Evolutionary conservation across 1,140 invertebrate species (phyloP).

Genomic region (Luehdorfia chinensis): DNA sequence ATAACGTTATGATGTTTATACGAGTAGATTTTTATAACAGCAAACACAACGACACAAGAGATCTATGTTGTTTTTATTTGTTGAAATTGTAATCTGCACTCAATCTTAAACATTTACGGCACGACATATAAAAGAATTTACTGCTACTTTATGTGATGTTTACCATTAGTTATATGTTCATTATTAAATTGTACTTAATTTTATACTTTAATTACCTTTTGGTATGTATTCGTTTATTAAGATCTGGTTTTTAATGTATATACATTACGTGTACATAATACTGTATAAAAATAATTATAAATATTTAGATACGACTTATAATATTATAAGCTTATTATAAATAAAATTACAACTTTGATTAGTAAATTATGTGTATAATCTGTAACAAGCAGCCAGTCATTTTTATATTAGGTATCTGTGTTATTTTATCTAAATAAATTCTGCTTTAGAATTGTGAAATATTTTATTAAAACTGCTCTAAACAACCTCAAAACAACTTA

Average conservation of each 20-base stretch:
- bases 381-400: constrained; percentile 13
- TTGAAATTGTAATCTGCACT: constrained; percentile 13
- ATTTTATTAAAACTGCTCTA: neutral
- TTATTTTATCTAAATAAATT: neutral
- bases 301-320: constrained; percentile 28
- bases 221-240: constrained; percentile 27
- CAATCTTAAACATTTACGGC: constrained; percentile 7
- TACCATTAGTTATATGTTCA: constrained; percentile 55
- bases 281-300: constrained; percentile 48
- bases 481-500: neutral
- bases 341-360: constrained; percentile 19
- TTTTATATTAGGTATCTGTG: constrained; percentile 13
- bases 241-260: constrained; percentile 52
- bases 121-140: constrained; percentile 17
- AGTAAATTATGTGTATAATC: constrained; percentile 13
- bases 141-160: constrained; percentile 46
- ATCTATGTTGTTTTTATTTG: too few species aligned
- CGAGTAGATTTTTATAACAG: too few species aligned
- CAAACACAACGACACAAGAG: too few species aligned
- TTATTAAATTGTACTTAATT: constrained; percentile 33
- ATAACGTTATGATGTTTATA: too few species aligned
- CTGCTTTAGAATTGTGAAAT: neutral
- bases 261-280: constrained; percentile 50
- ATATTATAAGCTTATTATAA: constrained; percentile 36
- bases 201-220: constrained; percentile 26